phyloP scores from a whole-genome alignment of 2,888 invertebrate genomes.

The Thera britannica region DNA sequence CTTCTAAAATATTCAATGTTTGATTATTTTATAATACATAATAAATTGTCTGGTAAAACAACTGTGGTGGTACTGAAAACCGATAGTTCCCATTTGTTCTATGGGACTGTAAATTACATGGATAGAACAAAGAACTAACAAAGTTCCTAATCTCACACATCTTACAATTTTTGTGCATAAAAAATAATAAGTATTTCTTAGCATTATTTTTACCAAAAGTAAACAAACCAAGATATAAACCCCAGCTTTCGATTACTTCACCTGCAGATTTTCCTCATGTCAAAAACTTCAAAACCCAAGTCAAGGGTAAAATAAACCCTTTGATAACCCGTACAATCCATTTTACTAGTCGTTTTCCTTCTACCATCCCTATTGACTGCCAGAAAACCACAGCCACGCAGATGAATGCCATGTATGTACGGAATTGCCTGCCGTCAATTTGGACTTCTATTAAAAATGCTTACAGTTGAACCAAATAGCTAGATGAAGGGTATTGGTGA shows the following conservation, averaged over 20 bases:
- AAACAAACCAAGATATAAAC: neutral
- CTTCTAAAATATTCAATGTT: too few relatives aligned
- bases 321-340: neutral
- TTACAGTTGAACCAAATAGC: slow-evolving; percentile 4
- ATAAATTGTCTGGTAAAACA: too few relatives aligned
- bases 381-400: slow-evolving; percentile 8
- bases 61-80: too few relatives aligned
- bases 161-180: too few relatives aligned
- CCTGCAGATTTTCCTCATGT: neutral
- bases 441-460: slow-evolving; percentile 7
- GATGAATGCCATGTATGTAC: neutral
- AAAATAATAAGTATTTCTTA: neutral
- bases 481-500: slow-evolving; percentile 8
- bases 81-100: too few relatives aligned
- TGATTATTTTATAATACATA: too few relatives aligned
- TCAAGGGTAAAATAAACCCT: neutral
- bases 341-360: neutral
- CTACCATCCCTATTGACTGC: neutral
- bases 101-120: too few relatives aligned
- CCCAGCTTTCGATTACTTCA: neutral
- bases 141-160: too few relatives aligned
- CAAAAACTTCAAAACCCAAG: slow-evolving; percentile 1
- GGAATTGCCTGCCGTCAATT: slow-evolving; percentile 11
- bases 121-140: too few relatives aligned
- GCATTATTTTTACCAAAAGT: neutral